These are phyloP conservation scores for Atta texana DNA, from an alignment of 1,140 invertebrate species.

Conservation along the genomic window DNA sequence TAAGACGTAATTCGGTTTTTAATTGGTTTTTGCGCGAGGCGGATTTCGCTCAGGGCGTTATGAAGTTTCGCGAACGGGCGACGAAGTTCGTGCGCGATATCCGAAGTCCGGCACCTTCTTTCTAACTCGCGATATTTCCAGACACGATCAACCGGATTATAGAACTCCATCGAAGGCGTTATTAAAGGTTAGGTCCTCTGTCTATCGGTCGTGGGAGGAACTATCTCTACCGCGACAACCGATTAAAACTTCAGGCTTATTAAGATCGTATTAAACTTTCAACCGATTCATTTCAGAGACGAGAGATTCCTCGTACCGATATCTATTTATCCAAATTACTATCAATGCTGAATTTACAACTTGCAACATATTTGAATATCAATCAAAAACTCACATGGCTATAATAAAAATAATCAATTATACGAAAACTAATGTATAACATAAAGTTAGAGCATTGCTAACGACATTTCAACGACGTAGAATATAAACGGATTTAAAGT, in stretches of 20 bases:
- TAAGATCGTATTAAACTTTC: constrained; percentile 68
- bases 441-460: neutral
- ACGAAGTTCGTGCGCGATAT: constrained; percentile 68
- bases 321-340: constrained; percentile 23
- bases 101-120: constrained; percentile 62
- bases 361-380: neutral
- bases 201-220: constrained; percentile 45
- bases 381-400: neutral
- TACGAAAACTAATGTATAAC: neutral
- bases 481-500: constrained; percentile 6
- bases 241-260: constrained; percentile 72
- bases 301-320: neutral
- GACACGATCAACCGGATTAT: constrained; percentile 70
- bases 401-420: neutral
- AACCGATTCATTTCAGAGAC: constrained; percentile 13
- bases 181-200: constrained; percentile 71
- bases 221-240: constrained; percentile 62
- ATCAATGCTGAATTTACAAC: constrained; percentile 5
- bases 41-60: constrained; percentile 47
- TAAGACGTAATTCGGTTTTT: constrained; percentile 65
- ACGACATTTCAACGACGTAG: neutral
- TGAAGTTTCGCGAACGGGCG: constrained; percentile 62
- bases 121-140: constrained; percentile 65
- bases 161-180: constrained; percentile 74
- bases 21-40: constrained; percentile 68